Percentiles rank a stretch among this genome's conserved stretches.
These are phyloP conservation scores for Patella pellucida DNA, from an alignment of 2,888 invertebrate species.

Conservation along the genomic window DNA sequence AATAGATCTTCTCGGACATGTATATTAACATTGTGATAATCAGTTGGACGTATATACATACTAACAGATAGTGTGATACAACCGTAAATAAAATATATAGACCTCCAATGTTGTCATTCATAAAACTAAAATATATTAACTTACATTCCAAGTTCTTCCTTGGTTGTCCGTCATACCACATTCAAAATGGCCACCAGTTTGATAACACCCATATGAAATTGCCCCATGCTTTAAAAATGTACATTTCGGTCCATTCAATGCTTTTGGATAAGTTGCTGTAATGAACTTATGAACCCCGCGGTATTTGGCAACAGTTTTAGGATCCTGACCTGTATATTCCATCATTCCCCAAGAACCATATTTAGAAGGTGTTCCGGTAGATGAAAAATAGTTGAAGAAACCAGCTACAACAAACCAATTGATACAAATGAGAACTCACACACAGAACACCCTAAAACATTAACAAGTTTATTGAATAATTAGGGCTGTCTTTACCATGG, in stretches of 20 bases:
- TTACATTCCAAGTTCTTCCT: constrained; percentile 35
- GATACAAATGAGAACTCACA: not conserved
- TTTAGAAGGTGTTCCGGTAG: constrained; percentile 41
- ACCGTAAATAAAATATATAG: too few species aligned
- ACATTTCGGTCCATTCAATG: constrained; percentile 33
- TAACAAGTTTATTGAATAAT: too few species aligned
- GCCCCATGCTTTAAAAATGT: constrained; percentile 32
- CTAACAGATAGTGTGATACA: too few species aligned
- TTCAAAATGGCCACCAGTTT: constrained; percentile 19
- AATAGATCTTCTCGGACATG: too few species aligned
- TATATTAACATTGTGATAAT: too few species aligned
- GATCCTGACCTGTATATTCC: constrained; percentile 52
- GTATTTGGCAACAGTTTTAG: constrained; percentile 49
- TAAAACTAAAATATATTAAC: not conserved
- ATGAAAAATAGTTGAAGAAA: constrained; percentile 54
- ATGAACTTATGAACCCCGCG: constrained; percentile 48
- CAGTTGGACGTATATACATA: too few species aligned
- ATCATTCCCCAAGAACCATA: constrained; percentile 58
- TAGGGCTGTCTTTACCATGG: too few species aligned
- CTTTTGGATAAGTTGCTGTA: constrained; percentile 23
- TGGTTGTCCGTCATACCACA: constrained; percentile 35
- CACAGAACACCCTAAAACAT: not conserved
- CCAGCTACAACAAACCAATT: constrained; percentile 37
- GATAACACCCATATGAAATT: constrained; percentile 42
- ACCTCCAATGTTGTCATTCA: too few species aligned